phyloP scores from a whole-genome alignment of 2,113 vertebrate species.

The Chaetorhynchus papuensis region DNA sequence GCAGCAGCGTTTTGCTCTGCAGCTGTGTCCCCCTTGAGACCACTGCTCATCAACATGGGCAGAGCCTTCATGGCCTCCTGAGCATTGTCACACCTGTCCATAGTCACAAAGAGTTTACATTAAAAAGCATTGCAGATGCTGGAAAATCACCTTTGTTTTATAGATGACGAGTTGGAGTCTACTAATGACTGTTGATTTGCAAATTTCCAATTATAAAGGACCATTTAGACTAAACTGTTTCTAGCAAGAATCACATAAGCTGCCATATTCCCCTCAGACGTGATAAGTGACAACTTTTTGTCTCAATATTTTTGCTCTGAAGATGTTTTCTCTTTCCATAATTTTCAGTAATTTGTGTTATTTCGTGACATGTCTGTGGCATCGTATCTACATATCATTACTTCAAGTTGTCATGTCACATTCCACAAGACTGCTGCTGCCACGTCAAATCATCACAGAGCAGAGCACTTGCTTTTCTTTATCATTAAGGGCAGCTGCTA shows the following conservation, averaged over 20 bases:
- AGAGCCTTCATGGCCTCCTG: not conserved
- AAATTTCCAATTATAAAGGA: not conserved
- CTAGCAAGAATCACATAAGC: not conserved
- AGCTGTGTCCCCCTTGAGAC: not conserved
- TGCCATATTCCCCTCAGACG: not conserved
- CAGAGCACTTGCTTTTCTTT: conserved; percentile 28
- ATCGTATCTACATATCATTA: conserved; percentile 3
- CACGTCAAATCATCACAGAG: conserved; percentile 9
- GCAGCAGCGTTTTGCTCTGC: not conserved
- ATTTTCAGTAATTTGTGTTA: conserved; percentile 18
- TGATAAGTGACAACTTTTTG: not conserved
- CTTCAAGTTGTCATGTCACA: conserved; percentile 36
- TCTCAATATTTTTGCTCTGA: conserved; percentile 20
- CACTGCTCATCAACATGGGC: not conserved
- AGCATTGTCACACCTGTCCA: rapidly evolving
- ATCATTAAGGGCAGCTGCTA: conserved; percentile 61
- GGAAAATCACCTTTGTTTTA: not conserved
- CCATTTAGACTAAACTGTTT: not conserved
- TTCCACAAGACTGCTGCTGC: conserved; percentile 32
- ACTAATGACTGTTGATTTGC: not conserved
- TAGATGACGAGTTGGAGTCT: not conserved
- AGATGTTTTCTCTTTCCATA: not conserved
- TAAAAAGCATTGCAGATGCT: not conserved
- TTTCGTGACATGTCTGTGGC: not conserved
- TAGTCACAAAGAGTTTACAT: not conserved